Conservation (phyloP, 2,888 invertebrate genomes). For the Syritta pipiens region DNA sequence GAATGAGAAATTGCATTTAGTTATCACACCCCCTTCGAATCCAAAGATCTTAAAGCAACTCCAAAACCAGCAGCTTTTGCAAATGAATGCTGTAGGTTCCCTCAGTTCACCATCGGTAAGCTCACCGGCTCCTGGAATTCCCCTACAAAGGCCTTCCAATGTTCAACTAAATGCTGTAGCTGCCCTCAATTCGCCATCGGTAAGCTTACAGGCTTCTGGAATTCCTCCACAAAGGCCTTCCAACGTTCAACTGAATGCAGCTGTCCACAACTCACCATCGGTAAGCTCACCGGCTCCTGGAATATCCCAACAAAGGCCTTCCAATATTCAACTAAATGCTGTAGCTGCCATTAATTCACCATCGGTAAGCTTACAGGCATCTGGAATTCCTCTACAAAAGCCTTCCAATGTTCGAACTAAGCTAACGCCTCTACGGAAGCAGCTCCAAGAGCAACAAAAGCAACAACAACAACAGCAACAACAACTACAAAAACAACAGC, state of each 20-base stretch:
- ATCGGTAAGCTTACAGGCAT: too few relatives aligned
- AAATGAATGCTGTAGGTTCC: too few relatives aligned
- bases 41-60: conserved; percentile 48
- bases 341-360: conserved; percentile 19
- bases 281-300: too few relatives aligned
- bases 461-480: conserved; percentile 1
- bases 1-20: conserved; percentile 83
- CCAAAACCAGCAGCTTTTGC: conserved; percentile 36
- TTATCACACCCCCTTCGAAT: conserved; percentile 76
- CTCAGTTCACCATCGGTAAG: too few relatives aligned
- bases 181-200: too few relatives aligned
- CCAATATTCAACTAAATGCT: neutral
- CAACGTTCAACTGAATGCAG: conserved; percentile 30
- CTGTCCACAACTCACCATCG: too few relatives aligned
- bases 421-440: conserved; percentile 38
- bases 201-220: too few relatives aligned
- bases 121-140: too few relatives aligned
- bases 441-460: conserved; percentile 28
- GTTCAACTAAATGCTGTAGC: neutral
- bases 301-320: neutral
- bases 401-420: conserved; percentile 44
- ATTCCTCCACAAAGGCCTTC: conserved; percentile 39
- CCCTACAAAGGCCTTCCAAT: neutral
- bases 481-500: conserved; percentile 12
- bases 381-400: conserved; percentile 34